phyloP scores from a whole-genome alignment of 2,888 invertebrate species.

The Sesia bembeciformis region DNA sequence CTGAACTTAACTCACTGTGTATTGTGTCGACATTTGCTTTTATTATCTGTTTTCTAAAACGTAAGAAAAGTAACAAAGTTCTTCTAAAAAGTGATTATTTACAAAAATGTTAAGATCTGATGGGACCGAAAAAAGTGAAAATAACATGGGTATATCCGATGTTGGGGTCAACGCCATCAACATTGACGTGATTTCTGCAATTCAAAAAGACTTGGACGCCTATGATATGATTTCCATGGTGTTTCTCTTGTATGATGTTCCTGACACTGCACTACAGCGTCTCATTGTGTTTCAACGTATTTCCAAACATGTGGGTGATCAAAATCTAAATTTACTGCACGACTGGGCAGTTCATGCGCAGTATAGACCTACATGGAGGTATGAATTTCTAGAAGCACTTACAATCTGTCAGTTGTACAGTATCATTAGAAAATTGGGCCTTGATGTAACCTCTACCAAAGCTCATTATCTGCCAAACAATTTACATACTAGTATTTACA shows the following conservation, averaged over 20 bases:
- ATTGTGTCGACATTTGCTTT: too few species aligned
- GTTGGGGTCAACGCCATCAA: constrained; percentile 1
- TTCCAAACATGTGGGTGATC: constrained; percentile 29
- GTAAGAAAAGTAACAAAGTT: too few species aligned
- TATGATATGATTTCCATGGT: constrained; percentile 55
- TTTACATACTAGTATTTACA: constrained; percentile 24
- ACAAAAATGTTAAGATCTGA: too few species aligned
- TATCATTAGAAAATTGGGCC: constrained; percentile 49
- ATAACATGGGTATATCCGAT: too few species aligned
- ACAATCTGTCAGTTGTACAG: constrained; percentile 45
- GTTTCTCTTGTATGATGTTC: constrained; percentile 54
- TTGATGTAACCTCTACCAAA: constrained; percentile 33
- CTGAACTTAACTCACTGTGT: too few species aligned
- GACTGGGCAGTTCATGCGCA: constrained; percentile 53
- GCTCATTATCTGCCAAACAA: constrained; percentile 36
- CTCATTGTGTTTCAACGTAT: constrained; percentile 46
- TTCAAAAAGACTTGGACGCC: constrained; percentile 50
- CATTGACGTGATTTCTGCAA: constrained; percentile 36
- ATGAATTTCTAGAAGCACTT: constrained; percentile 59
- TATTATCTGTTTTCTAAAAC: too few species aligned
- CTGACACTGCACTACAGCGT: constrained; percentile 53
- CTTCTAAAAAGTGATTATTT: too few species aligned
- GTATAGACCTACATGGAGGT: constrained; percentile 38
- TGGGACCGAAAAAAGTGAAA: too few species aligned
- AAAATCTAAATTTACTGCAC: constrained; percentile 39